A percentile compares a stretch with the other conserved stretches of the same genome.
phyloP scores from a whole-genome alignment of 2,113 vertebrate species.

The Saccopteryx leptura region DNA sequence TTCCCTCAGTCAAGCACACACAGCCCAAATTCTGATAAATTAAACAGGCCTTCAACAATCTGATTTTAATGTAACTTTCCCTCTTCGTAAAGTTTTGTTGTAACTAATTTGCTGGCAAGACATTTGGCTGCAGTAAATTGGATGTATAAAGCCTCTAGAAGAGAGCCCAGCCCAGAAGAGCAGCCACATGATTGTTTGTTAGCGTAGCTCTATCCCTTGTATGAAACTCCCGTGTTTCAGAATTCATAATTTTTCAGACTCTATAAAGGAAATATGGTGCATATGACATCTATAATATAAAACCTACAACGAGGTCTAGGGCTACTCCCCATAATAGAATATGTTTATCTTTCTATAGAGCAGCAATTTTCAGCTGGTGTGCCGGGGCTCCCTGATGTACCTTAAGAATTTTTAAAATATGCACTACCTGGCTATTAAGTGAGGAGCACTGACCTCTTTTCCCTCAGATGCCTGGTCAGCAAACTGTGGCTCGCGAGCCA shows the following conservation, averaged over 20 bases:
- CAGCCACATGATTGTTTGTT: rapidly evolving
- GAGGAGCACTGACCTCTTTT: no score
- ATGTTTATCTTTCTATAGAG: background rate
- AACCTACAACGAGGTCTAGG: background rate
- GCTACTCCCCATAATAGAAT: background rate
- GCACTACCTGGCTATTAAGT: no score
- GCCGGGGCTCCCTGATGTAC: no score
- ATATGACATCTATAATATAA: background rate
- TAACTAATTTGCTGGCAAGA: background rate
- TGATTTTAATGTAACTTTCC: background rate
- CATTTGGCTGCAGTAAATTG: background rate
- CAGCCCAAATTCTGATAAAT: background rate
- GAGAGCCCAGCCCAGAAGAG: rapidly evolving
- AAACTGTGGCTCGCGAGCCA: no score
- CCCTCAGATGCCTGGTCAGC: no score
- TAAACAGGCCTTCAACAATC: background rate
- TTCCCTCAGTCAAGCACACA: background rate
- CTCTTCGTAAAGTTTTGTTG: background rate
- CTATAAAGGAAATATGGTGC: background rate
- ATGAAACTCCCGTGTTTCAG: background rate
- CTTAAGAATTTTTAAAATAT: no score
- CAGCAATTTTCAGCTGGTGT: no score
- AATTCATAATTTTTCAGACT: background rate
- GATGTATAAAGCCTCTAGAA: no score
- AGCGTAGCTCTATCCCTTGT: background rate